phyloP scores from a whole-genome alignment of 2,888 invertebrate genomes.

The Erebia palarica region DNA sequence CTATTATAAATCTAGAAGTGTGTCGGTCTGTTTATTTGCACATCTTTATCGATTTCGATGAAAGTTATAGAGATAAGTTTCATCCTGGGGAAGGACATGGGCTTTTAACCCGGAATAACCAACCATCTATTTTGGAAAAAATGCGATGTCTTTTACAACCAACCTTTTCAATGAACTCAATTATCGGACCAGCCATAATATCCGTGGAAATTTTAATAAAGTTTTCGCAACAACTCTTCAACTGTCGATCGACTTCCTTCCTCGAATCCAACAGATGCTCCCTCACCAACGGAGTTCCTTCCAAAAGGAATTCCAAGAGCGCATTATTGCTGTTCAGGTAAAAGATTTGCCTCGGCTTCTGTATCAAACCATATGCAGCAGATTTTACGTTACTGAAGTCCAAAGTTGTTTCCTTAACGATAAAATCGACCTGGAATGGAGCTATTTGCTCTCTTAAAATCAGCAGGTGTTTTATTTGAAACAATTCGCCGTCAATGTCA shows the following conservation, averaged over 20 bases:
- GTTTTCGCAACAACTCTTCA: constrained; percentile 94
- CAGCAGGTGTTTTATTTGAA: constrained; percentile 98
- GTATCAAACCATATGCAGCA: constrained; percentile 89
- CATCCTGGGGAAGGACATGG: too few species aligned
- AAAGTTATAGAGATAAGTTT: too few species aligned
- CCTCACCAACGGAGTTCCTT: constrained; percentile 96
- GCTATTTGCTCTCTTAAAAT: constrained; percentile 99
- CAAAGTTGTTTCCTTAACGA: constrained; percentile 94
- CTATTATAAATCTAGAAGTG: too few species aligned
- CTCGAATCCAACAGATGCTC: constrained; percentile 97
- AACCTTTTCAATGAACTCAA: constrained; percentile 88
- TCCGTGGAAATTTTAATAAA: constrained; percentile 92
- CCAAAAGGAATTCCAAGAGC: constrained; percentile 93
- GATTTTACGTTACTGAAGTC: constrained; percentile 97
- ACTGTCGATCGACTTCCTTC: constrained; percentile 96
- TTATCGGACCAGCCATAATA: constrained; percentile 88
- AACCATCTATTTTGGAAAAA: background rate
- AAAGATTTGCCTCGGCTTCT: constrained; percentile 93
- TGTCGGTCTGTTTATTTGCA: too few species aligned
- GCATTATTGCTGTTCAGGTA: constrained; percentile 94
- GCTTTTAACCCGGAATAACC: too few species aligned
- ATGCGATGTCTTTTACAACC: background rate
- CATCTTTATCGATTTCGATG: too few species aligned
- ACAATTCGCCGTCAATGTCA: constrained; percentile 96
- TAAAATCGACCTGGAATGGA: constrained; percentile 97